Percentiles rank a stretch among this genome's conserved stretches.
phyloP scores from a whole-genome alignment of 37 sponge, comb jelly and placozoan genomes.

The Eunapius fragilis region DNA sequence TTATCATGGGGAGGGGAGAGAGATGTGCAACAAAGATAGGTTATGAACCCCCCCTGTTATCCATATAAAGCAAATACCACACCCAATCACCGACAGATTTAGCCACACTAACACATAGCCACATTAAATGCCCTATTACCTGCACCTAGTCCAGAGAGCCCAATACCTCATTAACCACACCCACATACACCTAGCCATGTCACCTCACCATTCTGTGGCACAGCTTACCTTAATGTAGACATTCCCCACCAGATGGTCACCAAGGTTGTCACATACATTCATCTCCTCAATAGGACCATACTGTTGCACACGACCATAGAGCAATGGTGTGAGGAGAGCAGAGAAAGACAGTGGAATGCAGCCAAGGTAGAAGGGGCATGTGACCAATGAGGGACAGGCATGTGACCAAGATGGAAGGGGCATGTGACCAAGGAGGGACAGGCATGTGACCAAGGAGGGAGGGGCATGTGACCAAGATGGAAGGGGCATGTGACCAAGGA shows the following conservation, averaged over 20 bases:
- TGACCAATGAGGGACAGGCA: constrained; percentile 4
- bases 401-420: constrained; percentile 5
- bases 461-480: background rate
- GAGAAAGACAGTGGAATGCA: background rate
- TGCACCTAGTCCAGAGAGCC: background rate
- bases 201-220: too few relatives aligned
- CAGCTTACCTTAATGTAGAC: constrained; percentile 94
- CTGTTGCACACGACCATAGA: too few relatives aligned
- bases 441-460: constrained; percentile 12
- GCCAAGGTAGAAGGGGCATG: background rate
- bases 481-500: background rate
- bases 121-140: too few relatives aligned
- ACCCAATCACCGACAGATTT: background rate
- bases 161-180: background rate
- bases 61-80: too few relatives aligned
- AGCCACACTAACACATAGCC: background rate
- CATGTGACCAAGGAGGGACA: constrained; percentile 22
- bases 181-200: background rate
- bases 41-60: too few relatives aligned
- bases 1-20: background rate
- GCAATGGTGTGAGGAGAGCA: background rate
- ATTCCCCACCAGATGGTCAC: constrained; percentile 97
- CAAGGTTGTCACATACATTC: constrained; percentile 99
- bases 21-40: background rate
- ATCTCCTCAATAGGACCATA: constrained; percentile 97